These are phyloP conservation scores for Cephus rjabovi DNA, from an alignment of 2,888 invertebrate species.

Conservation along the genomic window DNA sequence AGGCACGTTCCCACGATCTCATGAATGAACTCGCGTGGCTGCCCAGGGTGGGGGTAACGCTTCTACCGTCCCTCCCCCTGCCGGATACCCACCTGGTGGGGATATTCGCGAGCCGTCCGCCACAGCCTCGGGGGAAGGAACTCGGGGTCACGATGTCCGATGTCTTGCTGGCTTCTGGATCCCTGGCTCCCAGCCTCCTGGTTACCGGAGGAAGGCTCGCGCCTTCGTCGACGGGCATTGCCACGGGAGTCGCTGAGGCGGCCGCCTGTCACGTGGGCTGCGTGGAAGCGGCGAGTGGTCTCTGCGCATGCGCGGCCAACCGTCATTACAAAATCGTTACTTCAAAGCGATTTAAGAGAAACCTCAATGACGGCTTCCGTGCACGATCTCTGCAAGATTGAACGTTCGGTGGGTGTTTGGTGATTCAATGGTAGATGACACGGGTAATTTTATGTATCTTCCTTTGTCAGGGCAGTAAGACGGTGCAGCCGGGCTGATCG, in stretches of 20 bases:
- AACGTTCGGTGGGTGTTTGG: not conserved
- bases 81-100: not conserved
- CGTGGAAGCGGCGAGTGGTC: not conserved
- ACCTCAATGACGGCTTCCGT: not conserved
- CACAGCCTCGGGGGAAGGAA: constrained; percentile 40
- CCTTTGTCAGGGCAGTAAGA: too few relatives aligned
- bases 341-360: not conserved
- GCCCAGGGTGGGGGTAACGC: constrained; percentile 46
- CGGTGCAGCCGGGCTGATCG: too few relatives aligned
- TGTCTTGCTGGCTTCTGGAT: constrained; percentile 36
- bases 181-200: constrained; percentile 35
- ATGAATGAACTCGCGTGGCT: constrained; percentile 67
- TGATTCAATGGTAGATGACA: not conserved
- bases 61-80: not conserved
- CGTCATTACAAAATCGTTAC: not conserved
- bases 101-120: constrained; percentile 9
- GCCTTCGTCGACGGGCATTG: not conserved
- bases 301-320: not conserved
- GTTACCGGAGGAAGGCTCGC: constrained; percentile 4
- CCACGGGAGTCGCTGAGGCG: not conserved
- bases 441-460: not conserved
- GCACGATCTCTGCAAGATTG: not conserved
- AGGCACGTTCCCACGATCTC: constrained; percentile 66
- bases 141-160: constrained; percentile 37
- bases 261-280: not conserved